A percentile compares a stretch with the other conserved stretches of the same genome.
phyloP scores from a whole-genome alignment of 2,888 invertebrate genomes.

The Syrphus vitripennis region DNA sequence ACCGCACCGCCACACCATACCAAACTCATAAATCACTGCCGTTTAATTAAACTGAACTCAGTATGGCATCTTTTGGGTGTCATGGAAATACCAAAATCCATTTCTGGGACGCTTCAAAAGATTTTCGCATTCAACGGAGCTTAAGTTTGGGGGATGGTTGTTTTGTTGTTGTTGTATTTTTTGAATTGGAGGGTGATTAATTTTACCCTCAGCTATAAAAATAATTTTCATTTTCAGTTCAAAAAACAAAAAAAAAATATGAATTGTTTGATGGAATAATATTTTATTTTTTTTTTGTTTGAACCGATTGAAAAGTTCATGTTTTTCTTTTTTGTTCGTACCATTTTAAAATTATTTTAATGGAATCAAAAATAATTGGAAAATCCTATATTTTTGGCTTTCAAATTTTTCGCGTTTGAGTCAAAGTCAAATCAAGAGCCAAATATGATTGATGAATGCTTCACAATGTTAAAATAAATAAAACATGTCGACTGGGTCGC shows the following conservation, averaged over 20 bases:
- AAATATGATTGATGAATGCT: background rate
- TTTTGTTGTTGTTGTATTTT: background rate
- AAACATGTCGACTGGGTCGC: no score
- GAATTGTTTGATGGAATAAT: background rate
- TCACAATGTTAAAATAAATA: background rate
- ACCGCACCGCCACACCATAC: background rate
- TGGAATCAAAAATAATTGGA: conserved; percentile 2
- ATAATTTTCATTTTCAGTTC: background rate
- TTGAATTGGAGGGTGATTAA: conserved; percentile 5
- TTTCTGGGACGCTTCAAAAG: conserved; percentile 41
- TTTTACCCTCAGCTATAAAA: background rate
- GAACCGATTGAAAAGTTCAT: background rate
- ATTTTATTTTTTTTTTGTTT: background rate
- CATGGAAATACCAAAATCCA: conserved; percentile 53
- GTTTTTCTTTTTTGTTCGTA: background rate
- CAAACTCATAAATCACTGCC: conserved; percentile 60
- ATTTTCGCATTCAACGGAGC: conserved; percentile 30
- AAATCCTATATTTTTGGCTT: background rate
- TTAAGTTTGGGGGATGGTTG: conserved; percentile 6
- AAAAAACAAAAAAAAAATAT: background rate
- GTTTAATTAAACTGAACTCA: conserved; percentile 63
- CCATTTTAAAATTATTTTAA: background rate
- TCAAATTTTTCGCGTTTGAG: background rate
- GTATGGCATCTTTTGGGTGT: conserved; percentile 54
- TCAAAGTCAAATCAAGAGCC: background rate